Evolutionary conservation across 2,888 invertebrate genomes (phyloP).

Genomic region (Platycheirus rosarum): DNA sequence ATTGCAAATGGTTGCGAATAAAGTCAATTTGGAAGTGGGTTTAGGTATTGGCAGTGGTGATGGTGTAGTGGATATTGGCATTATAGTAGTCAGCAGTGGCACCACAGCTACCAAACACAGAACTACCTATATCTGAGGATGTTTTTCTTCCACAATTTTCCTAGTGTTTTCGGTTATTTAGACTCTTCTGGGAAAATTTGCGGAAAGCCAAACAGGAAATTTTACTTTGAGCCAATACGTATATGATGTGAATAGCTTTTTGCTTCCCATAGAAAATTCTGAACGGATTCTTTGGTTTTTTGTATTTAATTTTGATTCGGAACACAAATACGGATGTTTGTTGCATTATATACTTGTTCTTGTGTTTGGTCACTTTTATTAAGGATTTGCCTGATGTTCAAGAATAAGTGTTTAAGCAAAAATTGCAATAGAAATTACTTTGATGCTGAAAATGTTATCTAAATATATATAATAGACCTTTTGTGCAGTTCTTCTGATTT

Average conservation of each 20-base stretch:
- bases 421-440: no score
- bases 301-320: constrained; percentile 46
- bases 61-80: background rate
- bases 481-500: no score
- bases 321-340: constrained; percentile 25
- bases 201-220: constrained; percentile 72
- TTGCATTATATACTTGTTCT: background rate
- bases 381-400: constrained; percentile 5
- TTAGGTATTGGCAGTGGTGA: constrained; percentile 16
- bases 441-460: no score
- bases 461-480: no score
- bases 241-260: constrained; percentile 28
- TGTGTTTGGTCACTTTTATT: constrained; percentile 1
- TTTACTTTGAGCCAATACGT: constrained; percentile 65
- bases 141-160: constrained; percentile 39
- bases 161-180: constrained; percentile 63
- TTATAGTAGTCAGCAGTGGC: background rate
- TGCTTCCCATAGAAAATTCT: constrained; percentile 47
- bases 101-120: background rate
- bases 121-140: constrained; percentile 32
- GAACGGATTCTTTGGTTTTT: constrained; percentile 46
- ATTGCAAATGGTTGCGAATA: constrained; percentile 49
- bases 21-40: constrained; percentile 61
- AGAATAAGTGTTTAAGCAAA: constrained; percentile 13
- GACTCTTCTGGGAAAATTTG: constrained; percentile 68